Evolutionary conservation across 92 coral and sea anemone genomes (phyloP).

Genomic region (Porites evermanni): DNA sequence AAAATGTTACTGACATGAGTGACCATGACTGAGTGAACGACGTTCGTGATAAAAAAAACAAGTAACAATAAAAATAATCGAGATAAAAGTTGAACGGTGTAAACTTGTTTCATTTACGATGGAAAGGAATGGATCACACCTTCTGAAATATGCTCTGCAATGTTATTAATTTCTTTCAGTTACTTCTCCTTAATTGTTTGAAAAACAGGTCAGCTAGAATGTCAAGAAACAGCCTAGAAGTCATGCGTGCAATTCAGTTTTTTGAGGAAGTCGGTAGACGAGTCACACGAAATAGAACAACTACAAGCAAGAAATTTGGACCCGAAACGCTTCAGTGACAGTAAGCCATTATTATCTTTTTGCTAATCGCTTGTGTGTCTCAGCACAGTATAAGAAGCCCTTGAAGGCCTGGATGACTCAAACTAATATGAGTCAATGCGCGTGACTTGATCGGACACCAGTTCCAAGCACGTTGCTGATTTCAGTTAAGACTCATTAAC

Average conservation of each 20-base stretch:
- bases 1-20: neutral
- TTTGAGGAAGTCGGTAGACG: neutral
- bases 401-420: neutral
- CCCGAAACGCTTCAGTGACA: neutral
- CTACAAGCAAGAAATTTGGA: neutral
- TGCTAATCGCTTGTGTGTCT: slow-evolving; percentile 7
- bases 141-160: neutral
- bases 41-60: neutral
- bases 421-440: neutral
- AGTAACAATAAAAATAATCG: neutral
- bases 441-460: slow-evolving; percentile 1
- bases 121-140: neutral
- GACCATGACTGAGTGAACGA: neutral
- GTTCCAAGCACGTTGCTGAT: neutral
- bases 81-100: neutral
- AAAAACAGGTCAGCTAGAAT: neutral
- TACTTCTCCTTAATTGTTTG: neutral
- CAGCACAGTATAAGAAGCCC: slow-evolving; percentile 3
- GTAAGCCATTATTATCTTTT: neutral
- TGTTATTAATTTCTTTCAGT: neutral
- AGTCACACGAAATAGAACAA: neutral
- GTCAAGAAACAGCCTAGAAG: neutral
- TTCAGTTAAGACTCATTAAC: too few relatives aligned
- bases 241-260: neutral
- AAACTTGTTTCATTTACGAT: neutral